A percentile compares a stretch with the other conserved stretches of the same genome.
phyloP scores from a whole-genome alignment of 2,113 vertebrate species.

The Myiozetetes cayanensis region DNA sequence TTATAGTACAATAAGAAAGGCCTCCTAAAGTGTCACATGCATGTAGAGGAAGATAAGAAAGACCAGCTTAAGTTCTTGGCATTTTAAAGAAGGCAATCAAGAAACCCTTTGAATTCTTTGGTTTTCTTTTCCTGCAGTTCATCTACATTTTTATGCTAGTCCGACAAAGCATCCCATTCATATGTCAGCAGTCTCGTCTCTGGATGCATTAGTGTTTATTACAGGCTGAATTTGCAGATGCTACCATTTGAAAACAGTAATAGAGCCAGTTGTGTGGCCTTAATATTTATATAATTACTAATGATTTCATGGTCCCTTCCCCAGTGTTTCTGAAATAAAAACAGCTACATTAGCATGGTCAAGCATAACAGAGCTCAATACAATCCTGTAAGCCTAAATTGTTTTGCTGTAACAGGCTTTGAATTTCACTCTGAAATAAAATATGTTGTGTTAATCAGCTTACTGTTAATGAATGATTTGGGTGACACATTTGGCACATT shows the following conservation, averaged over 20 bases:
- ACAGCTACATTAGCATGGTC: not conserved
- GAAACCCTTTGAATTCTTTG: slow-evolving; percentile 75
- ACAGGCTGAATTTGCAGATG: slow-evolving; percentile 71
- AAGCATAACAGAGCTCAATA: not conserved
- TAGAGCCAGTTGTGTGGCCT: slow-evolving; percentile 19
- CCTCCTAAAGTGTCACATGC: slow-evolving; percentile 75
- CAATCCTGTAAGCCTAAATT: slow-evolving; percentile 24
- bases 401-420: slow-evolving; percentile 15
- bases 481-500: not conserved
- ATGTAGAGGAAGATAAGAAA: slow-evolving; percentile 78
- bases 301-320: slow-evolving; percentile 46
- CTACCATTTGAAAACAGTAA: slow-evolving; percentile 50
- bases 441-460: slow-evolving; percentile 12
- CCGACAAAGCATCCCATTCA: slow-evolving; percentile 78
- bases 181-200: slow-evolving; percentile 58
- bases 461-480: slow-evolving; percentile 13
- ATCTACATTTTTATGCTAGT: slow-evolving; percentile 76
- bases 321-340: slow-evolving; percentile 51
- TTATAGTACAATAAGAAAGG: slow-evolving; percentile 79
- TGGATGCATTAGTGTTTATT: slow-evolving; percentile 69
- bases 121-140: slow-evolving; percentile 64
- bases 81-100: slow-evolving; percentile 81
- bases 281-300: slow-evolving; percentile 58
- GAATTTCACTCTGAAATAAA: slow-evolving; percentile 24
- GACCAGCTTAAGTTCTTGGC: slow-evolving; percentile 79